Evolutionary conservation across 2,888 invertebrate genomes (phyloP), one percentile per base, ranked within the genome.

Genomic region (Hyles lineata): DNA sequence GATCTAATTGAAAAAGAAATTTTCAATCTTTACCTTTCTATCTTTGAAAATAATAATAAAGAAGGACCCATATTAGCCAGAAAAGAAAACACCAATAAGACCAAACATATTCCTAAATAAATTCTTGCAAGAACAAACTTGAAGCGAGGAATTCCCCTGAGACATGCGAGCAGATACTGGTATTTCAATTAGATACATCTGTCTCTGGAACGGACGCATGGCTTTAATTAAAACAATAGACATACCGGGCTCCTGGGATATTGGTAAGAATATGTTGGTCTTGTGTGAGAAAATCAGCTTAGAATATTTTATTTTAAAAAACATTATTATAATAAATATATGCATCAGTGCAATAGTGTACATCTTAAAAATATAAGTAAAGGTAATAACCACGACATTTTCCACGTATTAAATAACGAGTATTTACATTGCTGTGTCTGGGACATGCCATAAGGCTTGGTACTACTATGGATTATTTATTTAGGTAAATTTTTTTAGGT

Each of bases 181-280:
- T 88, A 90, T 91, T 91, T 89, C 89, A 88, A 91, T 91, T 91
- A 88, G 85, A 83, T 75, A 74, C 83, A 85, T 87, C 83, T 82
- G 80, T 88, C 86, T 85, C 84, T 78, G 72, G 78, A 77, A 80
- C 82, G 80, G 85, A 86, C 83, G 76, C 75, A 76, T 74, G 74
- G 76, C 74, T 85, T 87, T 89, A 87, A 89, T 89, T 88, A 85
- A 84, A 87, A 72, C 77, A 50, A 72, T 77, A 77, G 76, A 77
- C 74, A 76, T 75, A 60, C 61, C 50, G 21, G 15, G 15, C 29
- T 70, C 3, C 32, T 21, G 29, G 19, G 55, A 32, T 32, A 21
- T 52, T 69, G 15, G 25, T 25, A 29, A 17, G 25, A 25, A 25
- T 17, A 61, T 17, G 6, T 61, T 25, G 17, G 23, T 3, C 9